Conservation (phyloP, 2,888 invertebrate species). For the Theretra japonica region DNA sequence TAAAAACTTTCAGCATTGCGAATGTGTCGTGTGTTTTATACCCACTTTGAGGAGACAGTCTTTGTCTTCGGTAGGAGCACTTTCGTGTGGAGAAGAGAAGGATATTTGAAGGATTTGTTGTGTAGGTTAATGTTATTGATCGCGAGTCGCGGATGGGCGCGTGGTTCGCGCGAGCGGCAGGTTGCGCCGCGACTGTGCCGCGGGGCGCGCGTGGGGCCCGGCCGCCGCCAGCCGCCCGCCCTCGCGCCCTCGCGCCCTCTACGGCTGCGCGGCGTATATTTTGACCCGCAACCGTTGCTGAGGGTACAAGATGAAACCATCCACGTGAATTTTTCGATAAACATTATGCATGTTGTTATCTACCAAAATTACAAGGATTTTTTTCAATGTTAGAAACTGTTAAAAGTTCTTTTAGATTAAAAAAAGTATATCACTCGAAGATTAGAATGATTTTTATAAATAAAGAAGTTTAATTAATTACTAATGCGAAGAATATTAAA, state of each 20-base stretch:
- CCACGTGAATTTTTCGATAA: slow-evolving; percentile 64
- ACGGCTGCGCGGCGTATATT: slow-evolving; percentile 72
- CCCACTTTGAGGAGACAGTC: slow-evolving; percentile 36
- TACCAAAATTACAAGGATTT: neutral
- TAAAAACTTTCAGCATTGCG: slow-evolving; percentile 54
- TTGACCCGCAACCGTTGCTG: slow-evolving; percentile 62
- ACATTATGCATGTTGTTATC: slow-evolving; percentile 37
- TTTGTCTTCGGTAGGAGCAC: slow-evolving; percentile 25
- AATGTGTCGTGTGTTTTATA: slow-evolving; percentile 45
- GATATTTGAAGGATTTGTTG: slow-evolving; percentile 46
- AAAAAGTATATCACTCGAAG: slow-evolving; percentile 34
- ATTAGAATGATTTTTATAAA: neutral
- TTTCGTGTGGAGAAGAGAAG: slow-evolving; percentile 36
- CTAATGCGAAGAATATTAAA: too few relatives aligned
- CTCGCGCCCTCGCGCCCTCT: slow-evolving; percentile 45
- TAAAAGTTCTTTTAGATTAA: slow-evolving; percentile 24
- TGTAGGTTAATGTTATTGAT: slow-evolving; percentile 67
- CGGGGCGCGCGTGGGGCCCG: slow-evolving; percentile 55
- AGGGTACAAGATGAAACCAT: slow-evolving; percentile 55
- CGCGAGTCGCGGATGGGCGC: slow-evolving; percentile 61
- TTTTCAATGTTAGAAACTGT: neutral
- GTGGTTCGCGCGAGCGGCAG: slow-evolving; percentile 76
- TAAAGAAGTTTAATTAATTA: too few relatives aligned
- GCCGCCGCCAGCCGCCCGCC: slow-evolving; percentile 53
- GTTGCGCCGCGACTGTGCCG: slow-evolving; percentile 79